These are phyloP conservation scores for Acanthosepion lycidas DNA, from an alignment of 2,888 invertebrate species.

Conservation along the genomic window DNA sequence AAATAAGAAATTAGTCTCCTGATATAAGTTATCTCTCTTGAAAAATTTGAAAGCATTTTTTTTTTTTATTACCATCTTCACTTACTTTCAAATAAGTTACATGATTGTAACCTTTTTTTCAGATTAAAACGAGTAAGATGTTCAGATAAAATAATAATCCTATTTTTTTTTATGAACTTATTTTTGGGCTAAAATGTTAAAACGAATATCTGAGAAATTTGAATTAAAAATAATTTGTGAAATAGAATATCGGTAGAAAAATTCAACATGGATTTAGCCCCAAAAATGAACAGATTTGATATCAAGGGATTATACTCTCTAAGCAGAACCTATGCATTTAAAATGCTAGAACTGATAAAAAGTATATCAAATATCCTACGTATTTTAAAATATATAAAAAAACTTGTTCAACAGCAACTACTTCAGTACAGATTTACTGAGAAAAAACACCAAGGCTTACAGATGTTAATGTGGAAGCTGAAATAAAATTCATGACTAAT, in stretches of 20 bases:
- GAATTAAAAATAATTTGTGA: background rate
- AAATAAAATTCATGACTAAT: background rate
- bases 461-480: background rate
- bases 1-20: background rate
- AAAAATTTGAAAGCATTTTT: background rate
- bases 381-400: background rate
- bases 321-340: too few species aligned
- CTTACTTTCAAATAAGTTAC: too few species aligned
- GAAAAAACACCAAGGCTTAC: background rate
- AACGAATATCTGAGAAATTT: background rate
- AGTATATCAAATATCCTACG: too few species aligned
- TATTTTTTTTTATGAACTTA: background rate
- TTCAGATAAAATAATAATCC: too few species aligned
- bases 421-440: background rate
- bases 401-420: background rate
- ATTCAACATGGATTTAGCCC: too few species aligned
- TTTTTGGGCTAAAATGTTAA: background rate
- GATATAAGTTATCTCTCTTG: background rate
- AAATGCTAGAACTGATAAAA: too few species aligned
- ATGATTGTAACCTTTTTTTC: too few species aligned
- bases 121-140: too few species aligned
- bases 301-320: too few species aligned
- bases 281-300: too few species aligned
- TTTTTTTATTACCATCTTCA: background rate
- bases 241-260: too few species aligned